Evolutionary conservation across 2,113 vertebrate species (phyloP).

Genomic region (Dipodomys stephensi): DNA sequence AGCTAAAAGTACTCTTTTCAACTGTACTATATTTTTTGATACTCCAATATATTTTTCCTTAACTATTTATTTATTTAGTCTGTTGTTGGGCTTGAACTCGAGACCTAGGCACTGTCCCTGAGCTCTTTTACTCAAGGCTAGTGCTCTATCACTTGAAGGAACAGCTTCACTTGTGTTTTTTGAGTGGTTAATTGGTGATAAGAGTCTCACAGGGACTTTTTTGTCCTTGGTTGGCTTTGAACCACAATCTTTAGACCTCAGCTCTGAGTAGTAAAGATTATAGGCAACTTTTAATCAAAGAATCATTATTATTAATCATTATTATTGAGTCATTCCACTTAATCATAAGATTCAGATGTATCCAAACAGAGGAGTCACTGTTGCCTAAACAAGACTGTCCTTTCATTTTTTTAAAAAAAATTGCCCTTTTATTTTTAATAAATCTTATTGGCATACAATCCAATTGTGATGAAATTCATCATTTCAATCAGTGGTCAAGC

Average conservation of each 20-base stretch:
- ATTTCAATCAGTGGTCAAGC: constrained; percentile 25
- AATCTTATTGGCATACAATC: constrained; percentile 21
- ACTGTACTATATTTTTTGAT: neutral
- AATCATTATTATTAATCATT: neutral
- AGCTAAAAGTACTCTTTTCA: neutral
- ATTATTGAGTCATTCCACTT: neutral
- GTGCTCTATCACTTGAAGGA: too few relatives aligned
- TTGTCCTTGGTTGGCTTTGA: too few relatives aligned
- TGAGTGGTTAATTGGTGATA: too few relatives aligned
- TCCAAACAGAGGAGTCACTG: neutral
- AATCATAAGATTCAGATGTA: neutral
- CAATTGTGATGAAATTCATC: constrained; percentile 15
- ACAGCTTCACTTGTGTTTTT: too few relatives aligned
- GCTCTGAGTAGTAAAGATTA: too few relatives aligned
- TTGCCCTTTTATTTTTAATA: neutral
- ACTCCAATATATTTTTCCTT: neutral
- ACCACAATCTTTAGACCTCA: too few relatives aligned
- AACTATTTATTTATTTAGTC: neutral
- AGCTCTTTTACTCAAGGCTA: too few relatives aligned
- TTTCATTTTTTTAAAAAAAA: too few relatives aligned
- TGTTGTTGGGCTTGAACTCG: too few relatives aligned
- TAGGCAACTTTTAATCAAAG: constrained; percentile 5
- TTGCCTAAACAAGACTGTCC: neutral
- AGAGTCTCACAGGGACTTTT: too few relatives aligned
- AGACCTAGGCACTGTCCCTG: too few relatives aligned